Evolutionary conservation across 2,888 invertebrate genomes (phyloP), one percentile per base, ranked within the genome.

Genomic region (Drosophila borborema): DNA sequence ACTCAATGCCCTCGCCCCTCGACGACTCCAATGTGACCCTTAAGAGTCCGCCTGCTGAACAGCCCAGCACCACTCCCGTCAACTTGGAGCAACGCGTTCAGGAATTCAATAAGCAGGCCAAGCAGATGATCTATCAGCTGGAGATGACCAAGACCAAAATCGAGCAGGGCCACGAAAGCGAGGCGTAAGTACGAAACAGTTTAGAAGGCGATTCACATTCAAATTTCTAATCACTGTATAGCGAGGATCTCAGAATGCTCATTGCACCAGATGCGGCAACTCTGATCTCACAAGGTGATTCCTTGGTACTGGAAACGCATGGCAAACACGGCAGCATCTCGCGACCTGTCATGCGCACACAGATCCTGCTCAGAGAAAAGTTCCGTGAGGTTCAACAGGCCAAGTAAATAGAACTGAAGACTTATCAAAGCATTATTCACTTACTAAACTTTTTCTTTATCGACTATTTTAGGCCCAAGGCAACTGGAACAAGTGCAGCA

Each of bases 251-350:
- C 12, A 91, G 92, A 56, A 82, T 93, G 68, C 70, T 91, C 2
- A 93, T 96, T 74, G 96, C 96, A 14, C 96, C 96, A 3, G 96
- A 96, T 91, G 96, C 96, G 69, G 97, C 96, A 8, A 95, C 95
- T 66, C 93, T 96, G 40, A 96, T 97, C 77, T 96, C 96, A 20
- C 95, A 95, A 89, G 97, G 97, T 0, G 97, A 97, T 92, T 95
- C 96, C 66, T 93, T 97, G 49, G 96, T 96, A 34, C 95, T 96
- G 91, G 94, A 94, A 46, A 95, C 94, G n/a, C 96, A 96, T 91
- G 93, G 93, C 41, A 93, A 91, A 69, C 91, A 92, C 64, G 88
- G 91, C 40, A 90, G 89, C 72, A 82, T 93, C 9, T 93, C 93
- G 2, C 91, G 92, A 9, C 76, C 92, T 9, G 92, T 93, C 1